Base-by-base conservation (phyloP, 2,888 invertebrate genomes). In the Meteorus cinctellus region DNA sequence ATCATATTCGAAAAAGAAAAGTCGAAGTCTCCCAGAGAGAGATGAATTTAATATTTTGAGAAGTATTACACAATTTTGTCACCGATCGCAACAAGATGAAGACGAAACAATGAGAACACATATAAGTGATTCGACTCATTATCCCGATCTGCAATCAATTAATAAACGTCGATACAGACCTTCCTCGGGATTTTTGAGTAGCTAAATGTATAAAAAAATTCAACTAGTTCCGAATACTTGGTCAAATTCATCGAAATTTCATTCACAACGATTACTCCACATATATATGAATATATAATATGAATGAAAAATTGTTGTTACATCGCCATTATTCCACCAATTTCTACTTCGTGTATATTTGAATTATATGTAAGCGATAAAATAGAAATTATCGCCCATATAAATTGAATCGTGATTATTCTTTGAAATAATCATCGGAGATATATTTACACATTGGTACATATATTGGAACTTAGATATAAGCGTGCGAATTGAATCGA, bases 1-100 rank as follows among this genome's bases (percentile, higher is more conserved):
- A 31, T 31, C 10, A 2, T 8, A 16, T 68, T 14, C 5, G 16
- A 51, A 27, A 48, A 48, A 51, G 2, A 48, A 48, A 29, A 48
- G 68, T 68, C 31, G 27, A 6, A 68, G 68, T 68, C 14, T 51
- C 14, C 14, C 48, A 27, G 29, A 48, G 29, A 48, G 27, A n/a
- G n/a, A 62, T 29, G 14, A 60, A 12, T 27, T 4, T 3, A 62
- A n/a, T 31, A 62, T 62, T 31, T 16, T 31, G 14, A 31, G 6
- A 31, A 62, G 62, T 31, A 29, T 62, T 1, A 27, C 62, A 62
- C 14, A 31, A 16, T 8, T 62, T 62, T 31, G 27, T 62, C 27
- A 62, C 14, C 62, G 27, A 10, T 31, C 27, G 4, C 16, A 16
- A 31, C 31, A 31, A 16, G 10, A 29, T 29, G 10, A 31, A 29